Evolutionary conservation across 1,140 invertebrate species (phyloP), one percentile per base, ranked within the genome.

Genomic region (Zaprionus gabonicus): DNA sequence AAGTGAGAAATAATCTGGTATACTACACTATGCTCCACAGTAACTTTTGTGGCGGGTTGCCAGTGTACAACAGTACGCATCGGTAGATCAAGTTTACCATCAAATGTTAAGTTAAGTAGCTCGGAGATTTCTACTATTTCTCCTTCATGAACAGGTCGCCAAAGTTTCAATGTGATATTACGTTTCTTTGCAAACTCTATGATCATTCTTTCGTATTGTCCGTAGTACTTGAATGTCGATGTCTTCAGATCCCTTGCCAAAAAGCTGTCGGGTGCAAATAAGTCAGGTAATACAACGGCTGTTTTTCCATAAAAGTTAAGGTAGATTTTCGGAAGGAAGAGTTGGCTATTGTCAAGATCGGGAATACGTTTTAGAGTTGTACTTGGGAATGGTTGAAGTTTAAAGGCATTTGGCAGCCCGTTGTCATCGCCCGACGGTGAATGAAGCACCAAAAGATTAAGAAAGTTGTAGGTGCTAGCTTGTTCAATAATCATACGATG

Each of bases 271-370:
- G 64, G 71, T 4, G 36, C 7, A 53, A 28, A n/a, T 4, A 34
- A 10, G 13, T 38, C 59, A 0, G 51, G 2, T 9, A 3, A 0
- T 0, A 56, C 28, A 7, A 36, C 34, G 0, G 44, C 59, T 0
- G 7, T 38, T 9, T 64, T 77, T 38, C 57, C 74, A 4, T 38
- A 17, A 17, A 73, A 81, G 25, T 81, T 65, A 0, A 7, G 13
- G 4, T 1, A n/a, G 9, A 12, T 0, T 3, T 0, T n/a, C 0
- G 1, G 3, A 46, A 67, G 31, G 31, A 31, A 66, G 1, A 64
- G 28, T 15, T 1, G 2, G 1, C 1, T 7, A 0, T 23, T 6
- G 3, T 0, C 13, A 1, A 44, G 2, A 28, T 27, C 4, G 0
- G 1, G 9, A 7, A 67, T 15, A 1, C 1, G 25, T 0, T 28